Base-by-base conservation (phyloP, 2,797 vertebrate genomes). In the Emydoidea blandingii region DNA sequence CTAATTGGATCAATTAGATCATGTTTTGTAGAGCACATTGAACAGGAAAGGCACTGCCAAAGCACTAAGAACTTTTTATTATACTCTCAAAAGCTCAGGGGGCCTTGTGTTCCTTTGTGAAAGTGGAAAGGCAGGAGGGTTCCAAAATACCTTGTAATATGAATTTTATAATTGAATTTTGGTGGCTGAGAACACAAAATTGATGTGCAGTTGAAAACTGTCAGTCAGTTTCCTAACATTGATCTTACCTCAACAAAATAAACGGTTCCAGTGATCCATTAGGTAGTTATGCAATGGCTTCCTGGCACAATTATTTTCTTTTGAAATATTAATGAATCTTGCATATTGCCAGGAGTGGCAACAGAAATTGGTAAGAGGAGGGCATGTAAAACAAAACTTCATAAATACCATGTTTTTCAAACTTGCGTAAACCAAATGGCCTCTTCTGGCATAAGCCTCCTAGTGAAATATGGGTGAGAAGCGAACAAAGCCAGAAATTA, bases 181-280 rank as follows among this genome's bases (percentile, higher is more conserved):
- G 16, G 16, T 68, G 34, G 18, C 34, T n/a, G 34, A n/a, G 62
- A 18, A 68, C 34, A n/a, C 31, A 65, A 65, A 65, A 37, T 37
- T 18, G 34, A 68, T 37, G 18, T 68, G 62, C 34, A n/a, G 18
- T 19, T 68, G 34, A 68, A 68, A 34, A n/a, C 34, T 10, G 62
- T 68, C 62, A 12, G 59, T 34, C 59, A 18, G 79, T 59, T 47
- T 88, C 41, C 3, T 59, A 81, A 76, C 23, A 27, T 1, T 49
- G 14, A 3, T 74, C 82, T 62, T 3, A 4, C 50, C 18, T 53
- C n/a, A 85, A 89, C 78, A 62, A 65, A 16, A 37, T 3, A 78
- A 49, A 53, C 53, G 65, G 2, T n/a, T 91, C 1, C 18, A 52
- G 16, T 0, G 0, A 54, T 44, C 19, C 8, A 5, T 79, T 79